A percentile compares a stretch with the other conserved stretches of the same genome.
These are phyloP conservation scores for Phorcus lineatus DNA, from an alignment of 2,888 invertebrate species.

Conservation along the genomic window DNA sequence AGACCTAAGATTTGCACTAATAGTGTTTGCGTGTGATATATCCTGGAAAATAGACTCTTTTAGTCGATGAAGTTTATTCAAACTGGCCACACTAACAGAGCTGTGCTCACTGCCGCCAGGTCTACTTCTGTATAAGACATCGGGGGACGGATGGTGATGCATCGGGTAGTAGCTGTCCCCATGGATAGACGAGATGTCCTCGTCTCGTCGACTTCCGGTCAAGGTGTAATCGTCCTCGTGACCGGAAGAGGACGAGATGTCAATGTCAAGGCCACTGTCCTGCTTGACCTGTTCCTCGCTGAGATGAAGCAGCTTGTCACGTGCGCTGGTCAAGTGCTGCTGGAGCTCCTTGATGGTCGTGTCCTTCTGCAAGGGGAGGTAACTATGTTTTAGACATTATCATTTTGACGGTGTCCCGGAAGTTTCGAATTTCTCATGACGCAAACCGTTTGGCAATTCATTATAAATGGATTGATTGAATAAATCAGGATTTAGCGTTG, in stretches of 20 bases:
- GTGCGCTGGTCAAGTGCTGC: constrained; percentile 52
- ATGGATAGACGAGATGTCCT: not conserved
- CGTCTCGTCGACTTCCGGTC: constrained; percentile 30
- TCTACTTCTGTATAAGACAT: not conserved
- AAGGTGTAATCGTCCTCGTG: constrained; percentile 38
- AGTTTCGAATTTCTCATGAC: no score
- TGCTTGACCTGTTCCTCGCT: constrained; percentile 46
- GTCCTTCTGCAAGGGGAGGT: constrained; percentile 57
- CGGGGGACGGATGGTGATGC: constrained; percentile 30
- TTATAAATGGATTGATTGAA: no score
- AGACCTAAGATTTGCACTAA: constrained; percentile 47
- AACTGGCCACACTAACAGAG: constrained; percentile 27
- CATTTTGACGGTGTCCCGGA: no score
- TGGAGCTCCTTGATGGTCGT: constrained; percentile 54
- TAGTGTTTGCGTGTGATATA: constrained; percentile 43
- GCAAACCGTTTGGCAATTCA: no score
- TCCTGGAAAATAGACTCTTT: constrained; percentile 47
- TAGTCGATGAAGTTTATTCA: constrained; percentile 25
- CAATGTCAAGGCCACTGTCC: constrained; percentile 54
- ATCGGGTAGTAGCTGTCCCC: constrained; percentile 32
- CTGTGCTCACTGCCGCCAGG: constrained; percentile 28
- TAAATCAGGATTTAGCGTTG: no score
- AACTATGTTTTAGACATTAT: no score
- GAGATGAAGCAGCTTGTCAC: constrained; percentile 50
- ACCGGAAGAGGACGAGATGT: constrained; percentile 40